These are phyloP conservation scores for Nemapogon koenigi DNA, from an alignment of 2,888 invertebrate species.

Conservation along the genomic window DNA sequence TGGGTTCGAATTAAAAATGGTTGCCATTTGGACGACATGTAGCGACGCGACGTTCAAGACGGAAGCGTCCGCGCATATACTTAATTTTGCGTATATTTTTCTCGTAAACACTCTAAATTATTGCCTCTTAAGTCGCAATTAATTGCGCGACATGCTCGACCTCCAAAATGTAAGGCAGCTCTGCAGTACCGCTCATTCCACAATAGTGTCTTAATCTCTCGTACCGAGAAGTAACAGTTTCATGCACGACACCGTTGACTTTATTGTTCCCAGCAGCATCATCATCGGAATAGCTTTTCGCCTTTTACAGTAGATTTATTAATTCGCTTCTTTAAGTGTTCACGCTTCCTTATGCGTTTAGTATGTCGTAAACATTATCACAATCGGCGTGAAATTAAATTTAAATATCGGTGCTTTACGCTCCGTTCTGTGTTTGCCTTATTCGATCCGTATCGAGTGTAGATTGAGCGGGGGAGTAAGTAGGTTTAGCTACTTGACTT, in stretches of 20 bases:
- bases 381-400: neutral
- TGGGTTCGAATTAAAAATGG: no score
- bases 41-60: constrained; percentile 13
- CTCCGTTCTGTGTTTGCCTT: neutral
- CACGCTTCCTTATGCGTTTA: constrained; percentile 8
- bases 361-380: neutral
- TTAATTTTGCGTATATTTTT: constrained; percentile 41
- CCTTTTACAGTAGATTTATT: constrained; percentile 4
- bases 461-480: neutral
- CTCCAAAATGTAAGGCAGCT: constrained; percentile 22
- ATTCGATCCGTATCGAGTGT: neutral
- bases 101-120: constrained; percentile 41
- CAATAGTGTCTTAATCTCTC: constrained; percentile 10
- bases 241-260: neutral
- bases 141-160: constrained; percentile 35
- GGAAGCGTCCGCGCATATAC: constrained; percentile 18
- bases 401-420: neutral
- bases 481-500: neutral
- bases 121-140: constrained; percentile 36
- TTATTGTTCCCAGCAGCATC: constrained; percentile 1
- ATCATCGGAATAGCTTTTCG: constrained; percentile 3
- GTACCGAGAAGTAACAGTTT: constrained; percentile 12
- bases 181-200: constrained; percentile 2
- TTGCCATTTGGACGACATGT: constrained; percentile 1
- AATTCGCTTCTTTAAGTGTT: constrained; percentile 3